Evolutionary conservation across 2,113 vertebrate genomes (phyloP), one percentile per base, ranked within the genome.

Genomic region (Sula dactylatra): DNA sequence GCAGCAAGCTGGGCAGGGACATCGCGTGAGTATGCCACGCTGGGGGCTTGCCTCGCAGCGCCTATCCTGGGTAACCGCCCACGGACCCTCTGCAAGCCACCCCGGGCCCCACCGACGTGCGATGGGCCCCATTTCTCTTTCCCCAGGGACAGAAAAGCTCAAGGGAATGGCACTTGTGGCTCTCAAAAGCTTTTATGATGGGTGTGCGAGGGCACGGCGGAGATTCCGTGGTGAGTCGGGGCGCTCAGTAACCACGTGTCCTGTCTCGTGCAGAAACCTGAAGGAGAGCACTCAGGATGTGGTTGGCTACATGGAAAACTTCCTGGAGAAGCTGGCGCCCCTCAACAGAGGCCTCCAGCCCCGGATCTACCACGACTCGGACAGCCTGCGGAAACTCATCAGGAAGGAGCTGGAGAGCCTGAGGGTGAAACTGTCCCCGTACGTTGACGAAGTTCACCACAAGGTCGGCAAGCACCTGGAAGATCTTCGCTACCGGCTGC

Each of bases 351-450:
- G 88, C 61, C 88, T 94, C 65, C 97, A 95, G 45, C 96, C 61
- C 2, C 97, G 85, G 90, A 97, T 98, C n/a, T 83, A 79, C 40
- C 79, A 91, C 21, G 98, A 99, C 88, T 95, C 98, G 0, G 98
- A 91, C 56, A 89, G 97, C 6, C 96, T 99, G 91, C 97, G 98
- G 8, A 93, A 86, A 18, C 98, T 97, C 34, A 91, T 99, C 72
- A 97, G 98, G 73, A 97, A 98, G 27, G 98, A 99, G 97, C 97
- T 99, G 92, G 94, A 97, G 4, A 98, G 98, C 91, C 98, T 99
- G 85, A 83, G 93, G 38, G 69, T 92, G 27, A 98, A 98, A 59
- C 94, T 99, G 61, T 98, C 98, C 54, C 98, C 98, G 9, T 98
- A 98, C 71, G 97, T 98, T 62, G 96, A 97, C 1, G 97, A 98